These are phyloP conservation scores for Gastracanthus pulcherrimus DNA, from an alignment of 2,888 invertebrate species.

Conservation along the genomic window DNA sequence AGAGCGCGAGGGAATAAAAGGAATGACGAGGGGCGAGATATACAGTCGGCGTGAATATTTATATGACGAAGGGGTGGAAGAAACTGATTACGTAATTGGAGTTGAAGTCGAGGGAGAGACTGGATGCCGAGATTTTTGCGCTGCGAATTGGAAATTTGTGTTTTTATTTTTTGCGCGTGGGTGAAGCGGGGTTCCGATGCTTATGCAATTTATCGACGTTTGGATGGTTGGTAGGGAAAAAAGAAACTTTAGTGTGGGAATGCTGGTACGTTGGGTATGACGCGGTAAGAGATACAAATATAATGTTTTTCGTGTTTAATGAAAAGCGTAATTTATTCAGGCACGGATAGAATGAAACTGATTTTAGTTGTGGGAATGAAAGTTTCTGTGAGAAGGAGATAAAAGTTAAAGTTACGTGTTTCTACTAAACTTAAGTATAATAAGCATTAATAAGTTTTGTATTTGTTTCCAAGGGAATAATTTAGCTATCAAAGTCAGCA, in stretches of 20 bases:
- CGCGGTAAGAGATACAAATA: too few relatives aligned
- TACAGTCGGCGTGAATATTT: slow-evolving; percentile 43
- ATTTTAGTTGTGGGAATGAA: too few relatives aligned
- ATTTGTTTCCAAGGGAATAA: too few relatives aligned
- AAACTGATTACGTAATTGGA: slow-evolving; percentile 37
- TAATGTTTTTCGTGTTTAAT: too few relatives aligned
- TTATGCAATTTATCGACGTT: neutral
- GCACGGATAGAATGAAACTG: too few relatives aligned
- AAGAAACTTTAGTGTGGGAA: neutral
- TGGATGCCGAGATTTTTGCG: slow-evolving; percentile 11
- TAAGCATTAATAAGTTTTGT: too few relatives aligned
- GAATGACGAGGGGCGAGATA: neutral
- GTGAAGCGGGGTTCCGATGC: neutral
- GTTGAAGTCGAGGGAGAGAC: neutral
- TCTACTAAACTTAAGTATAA: too few relatives aligned
- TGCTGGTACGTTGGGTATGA: neutral
- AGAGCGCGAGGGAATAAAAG: slow-evolving; percentile 50
- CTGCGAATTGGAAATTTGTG: neutral
- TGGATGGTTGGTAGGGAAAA: neutral
- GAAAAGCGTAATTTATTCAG: too few relatives aligned
- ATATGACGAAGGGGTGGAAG: neutral
- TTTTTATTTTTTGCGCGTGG: neutral
- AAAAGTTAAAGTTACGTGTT: too few relatives aligned
- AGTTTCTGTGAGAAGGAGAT: too few relatives aligned
- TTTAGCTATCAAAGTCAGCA: too few relatives aligned